Evolutionary conservation across 2,888 invertebrate species (phyloP).

Genomic region (Amphiduros pacificus): DNA sequence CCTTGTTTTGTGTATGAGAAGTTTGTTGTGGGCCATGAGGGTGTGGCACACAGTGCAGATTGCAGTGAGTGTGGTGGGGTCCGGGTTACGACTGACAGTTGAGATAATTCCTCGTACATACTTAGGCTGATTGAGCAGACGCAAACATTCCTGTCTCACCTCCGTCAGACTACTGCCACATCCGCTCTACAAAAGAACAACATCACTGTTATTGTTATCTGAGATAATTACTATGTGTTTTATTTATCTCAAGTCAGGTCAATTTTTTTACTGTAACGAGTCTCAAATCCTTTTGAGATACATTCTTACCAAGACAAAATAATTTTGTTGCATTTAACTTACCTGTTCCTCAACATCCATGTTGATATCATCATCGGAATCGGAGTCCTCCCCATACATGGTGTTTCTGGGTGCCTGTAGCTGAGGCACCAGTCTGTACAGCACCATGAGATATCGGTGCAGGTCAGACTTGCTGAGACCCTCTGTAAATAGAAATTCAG

Average conservation of each 20-base stretch:
- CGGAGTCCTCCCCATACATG: conserved; percentile 66
- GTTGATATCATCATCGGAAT: conserved; percentile 53
- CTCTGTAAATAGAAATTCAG: conserved; percentile 60
- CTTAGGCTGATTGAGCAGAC: conserved; percentile 70
- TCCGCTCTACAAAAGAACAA: conserved; percentile 26
- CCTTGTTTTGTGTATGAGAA: conserved; percentile 85
- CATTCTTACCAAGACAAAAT: background rate
- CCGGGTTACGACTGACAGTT: conserved; percentile 56
- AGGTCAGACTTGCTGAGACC: conserved; percentile 30
- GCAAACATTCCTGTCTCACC: conserved; percentile 65
- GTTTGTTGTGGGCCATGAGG: conserved; percentile 77
- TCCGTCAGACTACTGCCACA: conserved; percentile 29
- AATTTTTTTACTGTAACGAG: background rate
- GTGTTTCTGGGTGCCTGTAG: conserved; percentile 61
- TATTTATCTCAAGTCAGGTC: background rate
- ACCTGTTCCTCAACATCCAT: conserved; percentile 27
- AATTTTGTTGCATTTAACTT: background rate
- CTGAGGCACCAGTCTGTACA: conserved; percentile 63
- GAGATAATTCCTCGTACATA: conserved; percentile 65
- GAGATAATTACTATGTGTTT: no score
- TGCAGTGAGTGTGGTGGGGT: conserved; percentile 67
- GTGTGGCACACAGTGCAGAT: conserved; percentile 82
- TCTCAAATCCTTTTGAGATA: background rate
- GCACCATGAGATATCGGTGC: conserved; percentile 64
- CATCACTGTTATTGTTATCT: background rate